A percentile compares a stretch with the other conserved stretches of the same genome.
These are phyloP conservation scores for Diloba caeruleocephala DNA, from an alignment of 2,888 invertebrate species.

Conservation along the genomic window DNA sequence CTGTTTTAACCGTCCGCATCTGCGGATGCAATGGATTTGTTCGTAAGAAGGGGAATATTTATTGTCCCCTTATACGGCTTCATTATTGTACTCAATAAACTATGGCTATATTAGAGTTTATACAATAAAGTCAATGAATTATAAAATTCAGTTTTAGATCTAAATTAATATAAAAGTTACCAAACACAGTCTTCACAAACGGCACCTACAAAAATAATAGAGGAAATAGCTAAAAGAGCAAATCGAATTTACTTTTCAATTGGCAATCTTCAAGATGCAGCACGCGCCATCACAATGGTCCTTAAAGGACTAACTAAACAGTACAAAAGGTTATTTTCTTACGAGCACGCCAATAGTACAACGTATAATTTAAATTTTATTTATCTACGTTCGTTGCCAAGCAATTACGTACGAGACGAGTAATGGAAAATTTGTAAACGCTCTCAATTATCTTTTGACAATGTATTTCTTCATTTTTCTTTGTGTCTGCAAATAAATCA, in stretches of 20 bases:
- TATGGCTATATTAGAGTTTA: constrained; percentile 4
- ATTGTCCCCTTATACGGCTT: constrained; percentile 28
- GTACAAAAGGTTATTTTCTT: constrained; percentile 30
- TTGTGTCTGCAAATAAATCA: not conserved
- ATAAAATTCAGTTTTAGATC: constrained; percentile 12
- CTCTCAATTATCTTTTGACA: constrained; percentile 12
- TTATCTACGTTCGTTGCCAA: constrained; percentile 4
- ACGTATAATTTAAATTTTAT: constrained; percentile 28
- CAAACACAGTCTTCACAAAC: not conserved
- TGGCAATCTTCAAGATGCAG: constrained; percentile 41
- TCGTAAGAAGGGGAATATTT: constrained; percentile 26
- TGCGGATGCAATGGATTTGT: constrained; percentile 53
- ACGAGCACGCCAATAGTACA: constrained; percentile 10
- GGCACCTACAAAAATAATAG: constrained; percentile 21
- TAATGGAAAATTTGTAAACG: constrained; percentile 30
- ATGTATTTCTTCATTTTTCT: constrained; percentile 15
- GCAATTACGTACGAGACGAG: constrained; percentile 4
- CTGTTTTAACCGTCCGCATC: constrained; percentile 54
- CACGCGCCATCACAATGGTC: constrained; percentile 38
- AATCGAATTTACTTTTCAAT: constrained; percentile 42
- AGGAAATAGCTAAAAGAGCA: constrained; percentile 18
- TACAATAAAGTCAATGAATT: constrained; percentile 14
- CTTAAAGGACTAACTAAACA: constrained; percentile 28
- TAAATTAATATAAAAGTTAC: too few species aligned
- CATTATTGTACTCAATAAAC: constrained; percentile 40